Evolutionary conservation across 1,140 invertebrate genomes (phyloP), one percentile per base, ranked within the genome.

Genomic region (Drosophila mayri): DNA sequence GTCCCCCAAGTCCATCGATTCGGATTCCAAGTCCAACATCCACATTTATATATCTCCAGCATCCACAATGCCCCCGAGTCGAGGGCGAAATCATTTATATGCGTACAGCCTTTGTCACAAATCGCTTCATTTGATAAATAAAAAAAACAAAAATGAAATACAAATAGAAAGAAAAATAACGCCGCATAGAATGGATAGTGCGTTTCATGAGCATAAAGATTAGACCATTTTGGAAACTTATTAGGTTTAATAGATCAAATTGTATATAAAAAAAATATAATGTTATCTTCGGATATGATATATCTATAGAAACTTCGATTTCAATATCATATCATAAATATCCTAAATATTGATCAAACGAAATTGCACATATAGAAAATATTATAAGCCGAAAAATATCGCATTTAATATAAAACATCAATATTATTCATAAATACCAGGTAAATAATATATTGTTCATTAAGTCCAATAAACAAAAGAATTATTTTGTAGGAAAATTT

Each of bases 21-120:
- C 37, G n/a, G 18, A 55, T 32, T 64, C 50, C 32, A 28, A 43
- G 20, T n/a, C 38, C 60, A 18, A 54, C n/a, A 46, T 54, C 50
- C 46, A 44, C 46, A 52, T 32, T 25, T 28, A 37, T 22, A 41
- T 22, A 43, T 52, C 41, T 68, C 66, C 66, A 54, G 57, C 44
- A 79, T 55, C 63, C 54, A 65, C 55, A 80, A 80, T 75, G 62
- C 60, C 37, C 37, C 52, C 35, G 44, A 71, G 40, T 72, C 66
- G 68, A 72, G 68, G 58, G 66, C 76, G 64, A 79, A 79, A 78
- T 60, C 66, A 71, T 78, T 78, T 76, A 77, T 77, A 76, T 76
- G 73, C 76, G 64, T 76, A 60, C 38, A 38, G 76, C 61, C 54
- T 79, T 73, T 59, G 54, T 67, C 72, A 79, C 52, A 79, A 79